Conservation (phyloP, 2,113 vertebrate species). For the Grammomys surdaster region DNA sequence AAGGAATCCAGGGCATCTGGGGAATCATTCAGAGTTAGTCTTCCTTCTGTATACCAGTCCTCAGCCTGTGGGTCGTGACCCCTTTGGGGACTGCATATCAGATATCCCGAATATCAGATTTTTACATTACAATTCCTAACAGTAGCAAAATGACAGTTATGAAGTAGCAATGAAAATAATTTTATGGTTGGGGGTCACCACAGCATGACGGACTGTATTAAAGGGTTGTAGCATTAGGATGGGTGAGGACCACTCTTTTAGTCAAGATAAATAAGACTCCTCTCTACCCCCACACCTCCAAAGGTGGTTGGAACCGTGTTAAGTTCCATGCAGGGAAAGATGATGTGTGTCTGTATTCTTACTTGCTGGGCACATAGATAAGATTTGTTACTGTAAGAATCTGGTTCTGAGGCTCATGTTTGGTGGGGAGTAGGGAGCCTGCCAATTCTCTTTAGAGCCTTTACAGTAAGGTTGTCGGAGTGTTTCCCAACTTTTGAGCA, state of each 20-base stretch:
- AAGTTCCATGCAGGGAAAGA: slow-evolving; percentile 32
- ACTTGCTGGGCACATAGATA: neutral
- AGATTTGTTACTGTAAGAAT: slow-evolving; percentile 35
- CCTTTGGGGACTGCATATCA: neutral
- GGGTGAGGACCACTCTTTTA: neutral
- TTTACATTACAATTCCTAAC: neutral
- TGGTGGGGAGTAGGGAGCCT: neutral
- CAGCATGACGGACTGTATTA: neutral
- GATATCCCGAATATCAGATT: neutral
- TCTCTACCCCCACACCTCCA: neutral
- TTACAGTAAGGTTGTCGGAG: neutral
- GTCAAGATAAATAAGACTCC: neutral
- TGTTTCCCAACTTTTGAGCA: slow-evolving; percentile 46
- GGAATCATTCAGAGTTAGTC: neutral
- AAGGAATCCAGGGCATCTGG: neutral
- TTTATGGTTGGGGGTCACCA: neutral
- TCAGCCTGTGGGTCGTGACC: neutral
- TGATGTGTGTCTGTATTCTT: slow-evolving; percentile 14
- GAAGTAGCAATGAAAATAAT: no score
- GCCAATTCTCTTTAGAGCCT: neutral
- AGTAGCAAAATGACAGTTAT: neutral
- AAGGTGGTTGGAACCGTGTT: neutral
- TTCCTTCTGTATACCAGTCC: neutral
- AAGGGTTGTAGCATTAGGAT: neutral
- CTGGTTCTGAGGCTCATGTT: neutral